Evolutionary conservation across 1,140 invertebrate species (phyloP), one percentile per base, ranked within the genome.

Genomic region (Drosophila tani): DNA sequence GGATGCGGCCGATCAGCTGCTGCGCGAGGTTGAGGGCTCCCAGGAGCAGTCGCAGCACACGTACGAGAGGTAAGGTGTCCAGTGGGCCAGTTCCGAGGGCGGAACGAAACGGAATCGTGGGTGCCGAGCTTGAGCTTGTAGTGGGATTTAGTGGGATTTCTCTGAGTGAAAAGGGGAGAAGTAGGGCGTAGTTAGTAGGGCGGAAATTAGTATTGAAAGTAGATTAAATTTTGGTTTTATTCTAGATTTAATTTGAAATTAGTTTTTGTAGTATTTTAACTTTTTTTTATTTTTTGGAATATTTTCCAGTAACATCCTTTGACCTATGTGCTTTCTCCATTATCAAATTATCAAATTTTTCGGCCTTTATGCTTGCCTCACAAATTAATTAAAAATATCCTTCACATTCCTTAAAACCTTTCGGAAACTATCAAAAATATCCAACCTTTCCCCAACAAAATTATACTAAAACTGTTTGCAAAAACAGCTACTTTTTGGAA

Each of bases 1-100:
- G 81, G 96, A 98, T 87, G 96, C 96, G 4, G 97, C 97, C 9
- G 96, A 96, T 85, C 96, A 97, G 79, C 93, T 98, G 65, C 93
- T 98, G 14, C 93, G 94, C 5, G 93, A 95, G 32, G 93, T 94
- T 5, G 93, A 94, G 56, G 94, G 94, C 27, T 93, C 94, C 17
- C 93, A 93, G 64, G 93, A 94, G 65, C 93, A 94, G 55, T 93
- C 94, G 0, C 90, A 93, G 14, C 92, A 94, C 38, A 95, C 94
- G 15, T 95, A 94, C 75, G 93, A 94, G 79, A 93, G 94, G 94
- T 94, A 90, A 84, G 85, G 71, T 75, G 56, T 51, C 46, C 41
- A 43, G 8, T 58, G 41, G 41, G 69, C 90, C 83, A 86, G 71
- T 86, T 73, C 75, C 59, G 56, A 91, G 91, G 91, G 91, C 91